Percentiles rank a stretch among this genome's conserved stretches.
phyloP scores from a whole-genome alignment of 2,113 vertebrate species.

The Nyctereutes procyonoides region DNA sequence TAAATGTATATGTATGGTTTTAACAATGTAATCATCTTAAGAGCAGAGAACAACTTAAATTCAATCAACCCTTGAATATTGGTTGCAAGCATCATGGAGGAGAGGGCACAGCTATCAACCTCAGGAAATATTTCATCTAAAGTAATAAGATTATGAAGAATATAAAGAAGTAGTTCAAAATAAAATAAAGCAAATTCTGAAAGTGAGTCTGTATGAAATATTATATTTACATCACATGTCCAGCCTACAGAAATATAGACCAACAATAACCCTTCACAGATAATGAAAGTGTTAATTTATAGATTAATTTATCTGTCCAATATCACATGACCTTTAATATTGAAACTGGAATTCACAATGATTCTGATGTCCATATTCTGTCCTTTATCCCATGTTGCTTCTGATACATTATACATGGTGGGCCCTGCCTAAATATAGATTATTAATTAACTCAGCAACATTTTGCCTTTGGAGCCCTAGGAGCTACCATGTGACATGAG shows the following conservation, averaged over 20 bases:
- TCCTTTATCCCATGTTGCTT: background rate
- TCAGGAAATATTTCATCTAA: background rate
- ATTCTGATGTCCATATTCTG: background rate
- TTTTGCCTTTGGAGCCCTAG: background rate
- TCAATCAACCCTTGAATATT: background rate
- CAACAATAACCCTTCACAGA: background rate
- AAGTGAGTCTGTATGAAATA: background rate
- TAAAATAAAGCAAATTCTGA: background rate
- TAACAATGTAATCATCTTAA: background rate
- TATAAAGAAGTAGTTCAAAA: background rate
- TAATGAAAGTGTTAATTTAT: background rate
- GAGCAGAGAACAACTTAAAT: background rate
- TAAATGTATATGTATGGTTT: background rate
- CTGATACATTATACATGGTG: background rate
- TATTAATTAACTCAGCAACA: background rate
- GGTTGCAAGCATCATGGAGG: rapidly evolving
- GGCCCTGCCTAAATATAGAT: rapidly evolving
- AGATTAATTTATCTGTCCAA: background rate
- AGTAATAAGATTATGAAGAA: background rate
- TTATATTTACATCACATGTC: background rate
- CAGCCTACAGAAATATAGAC: background rate
- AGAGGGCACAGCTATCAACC: rapidly evolving
- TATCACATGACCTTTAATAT: background rate
- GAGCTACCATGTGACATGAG: background rate
- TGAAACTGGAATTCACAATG: background rate